A percentile compares a stretch with the other conserved stretches of the same genome.
These are phyloP conservation scores for Pyxicephalus adspersus DNA, from an alignment of 2,113 vertebrate genomes.

Conservation along the genomic window DNA sequence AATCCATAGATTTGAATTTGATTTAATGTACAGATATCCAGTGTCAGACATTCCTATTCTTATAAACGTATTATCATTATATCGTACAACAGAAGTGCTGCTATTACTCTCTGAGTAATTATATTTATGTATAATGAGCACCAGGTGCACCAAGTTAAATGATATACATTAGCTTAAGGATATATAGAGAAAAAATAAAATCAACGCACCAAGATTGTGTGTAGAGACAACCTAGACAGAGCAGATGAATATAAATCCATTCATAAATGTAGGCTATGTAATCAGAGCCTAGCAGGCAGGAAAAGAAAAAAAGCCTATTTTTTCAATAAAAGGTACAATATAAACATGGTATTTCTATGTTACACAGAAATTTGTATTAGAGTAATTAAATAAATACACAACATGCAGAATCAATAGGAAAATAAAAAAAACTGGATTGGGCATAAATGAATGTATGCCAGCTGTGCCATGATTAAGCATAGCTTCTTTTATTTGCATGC, in stretches of 20 bases:
- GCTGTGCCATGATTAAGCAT: slow-evolving; percentile 11
- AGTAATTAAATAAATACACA: neutral
- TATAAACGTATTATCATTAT: too few species aligned
- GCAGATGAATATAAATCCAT: slow-evolving; percentile 17
- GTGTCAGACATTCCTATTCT: too few species aligned
- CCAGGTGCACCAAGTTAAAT: neutral
- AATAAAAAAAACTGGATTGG: neutral
- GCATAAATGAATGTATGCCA: slow-evolving; percentile 11
- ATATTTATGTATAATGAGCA: neutral
- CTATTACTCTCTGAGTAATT: too few species aligned
- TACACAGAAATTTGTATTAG: neutral
- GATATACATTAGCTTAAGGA: neutral
- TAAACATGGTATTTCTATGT: neutral
- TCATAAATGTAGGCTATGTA: neutral
- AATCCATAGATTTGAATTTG: too few species aligned
- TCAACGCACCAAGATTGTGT: neutral
- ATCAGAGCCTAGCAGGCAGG: neutral
- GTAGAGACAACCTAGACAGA: neutral
- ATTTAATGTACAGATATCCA: too few species aligned
- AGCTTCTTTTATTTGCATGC: neutral
- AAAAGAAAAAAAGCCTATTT: neutral
- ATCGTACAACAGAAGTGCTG: too few species aligned
- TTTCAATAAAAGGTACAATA: neutral
- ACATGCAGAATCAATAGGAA: slow-evolving; percentile 1
- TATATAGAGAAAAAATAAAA: neutral